Base-by-base conservation (phyloP, 1,140 invertebrate genomes). In the Orchesella cincta region DNA sequence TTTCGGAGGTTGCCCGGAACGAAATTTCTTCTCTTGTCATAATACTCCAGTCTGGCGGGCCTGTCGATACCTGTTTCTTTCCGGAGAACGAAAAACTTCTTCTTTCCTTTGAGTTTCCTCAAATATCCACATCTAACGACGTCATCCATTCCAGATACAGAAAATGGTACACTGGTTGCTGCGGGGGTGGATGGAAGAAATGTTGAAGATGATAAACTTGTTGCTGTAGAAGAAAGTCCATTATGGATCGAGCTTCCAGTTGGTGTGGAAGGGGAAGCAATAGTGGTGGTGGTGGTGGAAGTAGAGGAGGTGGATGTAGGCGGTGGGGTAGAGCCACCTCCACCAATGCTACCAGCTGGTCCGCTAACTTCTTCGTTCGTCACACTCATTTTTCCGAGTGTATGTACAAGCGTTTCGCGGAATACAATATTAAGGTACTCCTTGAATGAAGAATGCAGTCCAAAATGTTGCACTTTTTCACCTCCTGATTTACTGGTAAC, bases 1-100 rank as follows among this genome's bases (percentile, higher is more conserved):
- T 84, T 95, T 94, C 2, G 94, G 92, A 31, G 86, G 85, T 29
- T 90, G 87, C 33, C 90, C 89, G 52, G 88, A 86, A 72, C 90
- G 88, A 85, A 91, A 97, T 85, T 97, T 97, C 85, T 95, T 96
- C 86, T 96, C 67, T 88, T 92, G 83, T 97, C 95, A 85, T 95
- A 96, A 86, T 97, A 98, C 86, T 97, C 94, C 73, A 98, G 86
- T 39, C 93, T 89, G 0, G 94, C 92, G 0, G 91, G 90, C 52
- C 91, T 90, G 1, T 86, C 84, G 5, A 89, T 82, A 28, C 78
- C 76, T 36, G 83, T 89, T 80, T 93, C 93, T 73, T 88, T 89
- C 23, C 91, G 87, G 52, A 97, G 86, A 14, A 97, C 93, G 85
- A 97, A 97, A 84, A 89, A 67, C 82, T 93, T 94, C 83, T 92